These are phyloP conservation scores for Sphaerophoria taeniata DNA, from an alignment of 2,888 invertebrate species.

Conservation along the genomic window DNA sequence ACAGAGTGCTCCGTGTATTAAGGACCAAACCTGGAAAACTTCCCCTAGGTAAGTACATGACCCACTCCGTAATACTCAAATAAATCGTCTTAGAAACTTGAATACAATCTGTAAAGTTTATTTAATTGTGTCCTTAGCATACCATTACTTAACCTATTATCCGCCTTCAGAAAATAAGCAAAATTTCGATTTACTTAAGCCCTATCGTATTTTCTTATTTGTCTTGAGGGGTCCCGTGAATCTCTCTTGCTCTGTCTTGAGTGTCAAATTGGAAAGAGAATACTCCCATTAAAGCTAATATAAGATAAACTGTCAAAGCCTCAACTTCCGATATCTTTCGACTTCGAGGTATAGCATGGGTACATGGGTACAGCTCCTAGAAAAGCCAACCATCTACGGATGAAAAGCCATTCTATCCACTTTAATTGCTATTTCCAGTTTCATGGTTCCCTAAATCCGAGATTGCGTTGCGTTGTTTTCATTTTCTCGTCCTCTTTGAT, in stretches of 20 bases:
- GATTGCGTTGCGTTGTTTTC: constrained; percentile 60
- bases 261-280: constrained; percentile 29
- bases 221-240: neutral
- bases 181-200: constrained; percentile 34
- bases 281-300: constrained; percentile 30
- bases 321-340: constrained; percentile 42
- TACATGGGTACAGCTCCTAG: neutral
- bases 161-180: neutral
- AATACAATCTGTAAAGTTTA: neutral
- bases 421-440: constrained; percentile 67
- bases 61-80: too few species aligned
- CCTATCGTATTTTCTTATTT: constrained; percentile 5
- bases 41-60: too few species aligned
- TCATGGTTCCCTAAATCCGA: constrained; percentile 59
- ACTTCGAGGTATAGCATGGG: neutral
- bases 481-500: constrained; percentile 26
- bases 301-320: constrained; percentile 47
- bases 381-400: constrained; percentile 40
- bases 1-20: too few species aligned
- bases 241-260: neutral
- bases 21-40: too few species aligned
- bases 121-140: constrained; percentile 12
- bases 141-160: neutral
- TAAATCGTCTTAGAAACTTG: neutral
- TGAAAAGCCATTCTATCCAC: constrained; percentile 52